Evolutionary conservation across 2,888 invertebrate genomes (phyloP).

Genomic region (Drosophila quasianomalipes): DNA sequence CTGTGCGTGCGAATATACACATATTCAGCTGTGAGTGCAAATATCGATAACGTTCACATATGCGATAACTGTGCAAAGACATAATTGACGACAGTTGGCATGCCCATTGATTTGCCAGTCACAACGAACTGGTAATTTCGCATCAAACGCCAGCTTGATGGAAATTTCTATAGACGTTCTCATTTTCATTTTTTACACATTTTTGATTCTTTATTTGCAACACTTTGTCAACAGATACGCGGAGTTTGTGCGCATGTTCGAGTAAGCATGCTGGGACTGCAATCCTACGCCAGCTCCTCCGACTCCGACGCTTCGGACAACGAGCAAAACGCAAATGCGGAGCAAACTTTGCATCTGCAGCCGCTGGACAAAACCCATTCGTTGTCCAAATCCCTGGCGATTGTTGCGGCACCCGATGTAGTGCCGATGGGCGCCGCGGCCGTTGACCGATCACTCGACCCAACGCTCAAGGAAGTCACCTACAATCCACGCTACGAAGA

Average conservation of each 20-base stretch:
- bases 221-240: slow-evolving; percentile 72
- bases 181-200: slow-evolving; percentile 67
- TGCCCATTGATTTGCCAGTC: slow-evolving; percentile 19
- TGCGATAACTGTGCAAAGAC: background rate
- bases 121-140: slow-evolving; percentile 21
- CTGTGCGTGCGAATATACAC: slow-evolving; percentile 13
- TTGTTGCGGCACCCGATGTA: slow-evolving; percentile 94
- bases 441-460: slow-evolving; percentile 90
- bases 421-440: slow-evolving; percentile 92
- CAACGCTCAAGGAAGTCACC: slow-evolving; percentile 92
- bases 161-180: slow-evolving; percentile 72
- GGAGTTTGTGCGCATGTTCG: slow-evolving; percentile 59
- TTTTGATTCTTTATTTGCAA: slow-evolving; percentile 67
- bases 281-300: slow-evolving; percentile 91
- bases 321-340: slow-evolving; percentile 54
- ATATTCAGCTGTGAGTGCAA: background rate
- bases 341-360: slow-evolving; percentile 87
- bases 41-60: slow-evolving; percentile 16
- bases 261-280: slow-evolving; percentile 89
- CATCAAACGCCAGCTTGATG: slow-evolving; percentile 54
- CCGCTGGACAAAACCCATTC: slow-evolving; percentile 87
- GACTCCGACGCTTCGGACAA: slow-evolving; percentile 88
- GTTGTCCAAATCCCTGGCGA: slow-evolving; percentile 88
- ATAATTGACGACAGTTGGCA: slow-evolving; percentile 12
- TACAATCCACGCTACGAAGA: slow-evolving; percentile 98